A percentile compares a stretch with the other conserved stretches of the same genome.
Conservation (phyloP, 2,888 invertebrate species). For the Torymus texanus region DNA sequence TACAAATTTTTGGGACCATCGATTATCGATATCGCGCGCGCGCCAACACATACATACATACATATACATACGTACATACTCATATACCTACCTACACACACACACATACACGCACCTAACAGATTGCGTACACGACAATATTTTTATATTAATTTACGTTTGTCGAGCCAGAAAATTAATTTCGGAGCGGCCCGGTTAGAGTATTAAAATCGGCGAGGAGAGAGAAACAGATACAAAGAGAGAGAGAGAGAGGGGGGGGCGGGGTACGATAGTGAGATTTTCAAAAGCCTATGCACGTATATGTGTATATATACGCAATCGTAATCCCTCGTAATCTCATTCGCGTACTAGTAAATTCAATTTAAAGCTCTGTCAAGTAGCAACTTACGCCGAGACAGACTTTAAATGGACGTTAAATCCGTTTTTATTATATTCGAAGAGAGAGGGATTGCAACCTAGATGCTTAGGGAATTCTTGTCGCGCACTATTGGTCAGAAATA, state of each 20-base stretch:
- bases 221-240: not conserved
- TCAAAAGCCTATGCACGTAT: too few species aligned
- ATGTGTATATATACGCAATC: too few species aligned
- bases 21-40: slow-evolving; percentile 50
- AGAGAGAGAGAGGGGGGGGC: not conserved
- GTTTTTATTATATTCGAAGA: too few species aligned
- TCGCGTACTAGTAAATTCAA: too few species aligned
- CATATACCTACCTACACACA: not conserved
- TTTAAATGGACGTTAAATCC: too few species aligned
- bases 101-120: slow-evolving; percentile 6
- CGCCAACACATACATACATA: slow-evolving; percentile 19
- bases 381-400: too few species aligned
- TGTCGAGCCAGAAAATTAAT: slow-evolving; percentile 44
- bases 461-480: too few species aligned
- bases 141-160: slow-evolving; percentile 44
- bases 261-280: too few species aligned
- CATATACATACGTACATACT: slow-evolving; percentile 5
- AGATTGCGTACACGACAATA: slow-evolving; percentile 44
- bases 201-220: not conserved
- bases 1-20: slow-evolving; percentile 59
- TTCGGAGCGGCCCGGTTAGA: slow-evolving; percentile 21
- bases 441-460: too few species aligned
- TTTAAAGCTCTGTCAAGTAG: too few species aligned
- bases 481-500: too few species aligned
- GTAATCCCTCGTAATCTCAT: too few species aligned